Conservation (phyloP, 2,888 invertebrate species). For the Saturnia pavonia region DNA sequence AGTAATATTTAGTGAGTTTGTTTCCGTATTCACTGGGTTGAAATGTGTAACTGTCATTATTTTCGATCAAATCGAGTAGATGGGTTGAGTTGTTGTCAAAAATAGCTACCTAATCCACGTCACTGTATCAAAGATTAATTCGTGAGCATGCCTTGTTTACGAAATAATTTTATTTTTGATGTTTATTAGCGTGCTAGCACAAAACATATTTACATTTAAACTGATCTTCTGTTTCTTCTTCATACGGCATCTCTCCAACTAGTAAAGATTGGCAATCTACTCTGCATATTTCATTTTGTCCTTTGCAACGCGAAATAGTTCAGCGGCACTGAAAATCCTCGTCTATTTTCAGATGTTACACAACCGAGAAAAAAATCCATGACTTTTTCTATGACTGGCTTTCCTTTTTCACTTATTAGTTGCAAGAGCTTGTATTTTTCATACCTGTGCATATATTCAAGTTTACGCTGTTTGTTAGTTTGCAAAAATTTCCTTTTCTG, state of each 20-base stretch:
- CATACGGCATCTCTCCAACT: background rate
- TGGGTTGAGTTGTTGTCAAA: background rate
- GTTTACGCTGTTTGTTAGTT: background rate
- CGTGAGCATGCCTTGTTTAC: too few species aligned
- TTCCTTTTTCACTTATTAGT: too few species aligned
- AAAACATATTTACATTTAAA: too few species aligned
- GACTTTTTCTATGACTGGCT: too few species aligned
- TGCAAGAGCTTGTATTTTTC: too few species aligned
- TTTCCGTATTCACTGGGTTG: background rate
- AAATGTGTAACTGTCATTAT: background rate
- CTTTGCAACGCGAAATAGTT: background rate
- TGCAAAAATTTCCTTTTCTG: background rate
- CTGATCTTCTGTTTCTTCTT: too few species aligned
- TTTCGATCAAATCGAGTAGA: background rate
- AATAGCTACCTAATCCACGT: background rate
- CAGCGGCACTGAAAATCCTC: too few species aligned
- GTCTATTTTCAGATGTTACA: too few species aligned
- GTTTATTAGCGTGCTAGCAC: too few species aligned
- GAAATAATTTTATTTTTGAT: too few species aligned
- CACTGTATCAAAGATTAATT: too few species aligned
- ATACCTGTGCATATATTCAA: background rate
- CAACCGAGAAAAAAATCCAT: too few species aligned
- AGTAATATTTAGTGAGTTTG: background rate
- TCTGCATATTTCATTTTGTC: background rate
- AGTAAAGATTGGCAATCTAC: background rate